Base-by-base conservation (phyloP, 2,797 vertebrate species). In the Syndactyla subalaris region DNA sequence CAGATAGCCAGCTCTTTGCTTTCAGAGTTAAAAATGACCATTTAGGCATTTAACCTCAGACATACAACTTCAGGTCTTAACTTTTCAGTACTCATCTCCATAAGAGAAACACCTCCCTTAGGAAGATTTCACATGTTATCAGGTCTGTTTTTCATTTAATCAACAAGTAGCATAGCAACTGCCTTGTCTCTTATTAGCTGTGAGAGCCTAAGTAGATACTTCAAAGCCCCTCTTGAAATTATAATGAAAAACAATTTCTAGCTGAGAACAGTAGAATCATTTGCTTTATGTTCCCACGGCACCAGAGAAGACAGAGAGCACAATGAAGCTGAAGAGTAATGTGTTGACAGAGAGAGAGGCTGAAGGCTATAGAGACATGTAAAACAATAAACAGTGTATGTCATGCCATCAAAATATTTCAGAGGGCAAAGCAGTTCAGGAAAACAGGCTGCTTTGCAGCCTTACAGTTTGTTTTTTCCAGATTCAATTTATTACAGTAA, bases 211-310 rank as follows among this genome's bases (percentile, higher is more conserved):
- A 96, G 96, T 76, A 94, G 89, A 90, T 81, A 96, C 92, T 96
- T 96, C 95, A 97, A 96, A 93, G 89, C 29, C 49, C 93, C 96
- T 94, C 95, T 97, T 96, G 94, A 96, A 96, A 96, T 96, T 59
- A 94, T 94, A 96, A 97, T 97, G 94, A 93, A 96, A 95, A 97
- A 90, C 94, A 96, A 96, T 95, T 96, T 92, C 88, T 86, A 75
- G 77, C 83, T 94, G 85, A 95, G 94, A 96, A 87, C 73, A 92
- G 91, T 78, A 48, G 85, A 94, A 94, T 79, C 30, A 66, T 94
- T 96, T 90, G 74, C 91, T 88, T 95, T 90, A 43, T 82, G 89
- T 96, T 97, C 94, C 94, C 96, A 96, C 88, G 77, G 85, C 94
- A 95, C 86, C 88, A 97, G 65, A 86, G 77, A 86, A 89, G 76